Evolutionary conservation across 2,797 vertebrate genomes (phyloP).

Genomic region (Cirrhinus molitorella): DNA sequence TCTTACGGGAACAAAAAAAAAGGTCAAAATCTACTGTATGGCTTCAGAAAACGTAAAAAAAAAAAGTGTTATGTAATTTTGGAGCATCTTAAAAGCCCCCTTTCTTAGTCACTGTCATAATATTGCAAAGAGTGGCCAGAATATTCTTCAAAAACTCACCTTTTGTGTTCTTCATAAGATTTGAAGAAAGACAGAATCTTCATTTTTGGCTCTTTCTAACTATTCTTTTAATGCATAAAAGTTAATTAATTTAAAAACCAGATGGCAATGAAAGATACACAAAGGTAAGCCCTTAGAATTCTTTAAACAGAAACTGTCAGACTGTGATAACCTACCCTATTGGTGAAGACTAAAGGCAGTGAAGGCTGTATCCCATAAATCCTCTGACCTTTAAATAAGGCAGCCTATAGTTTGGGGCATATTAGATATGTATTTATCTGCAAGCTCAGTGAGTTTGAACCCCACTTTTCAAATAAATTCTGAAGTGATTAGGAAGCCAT

Average conservation of each 20-base stretch:
- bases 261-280: neutral
- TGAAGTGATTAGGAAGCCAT: slow-evolving; percentile 2
- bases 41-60: neutral
- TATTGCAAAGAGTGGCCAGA: neutral
- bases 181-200: neutral
- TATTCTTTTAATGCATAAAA: neutral
- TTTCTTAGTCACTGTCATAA: neutral
- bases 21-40: no score
- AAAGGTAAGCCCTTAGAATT: slow-evolving; percentile 6
- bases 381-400: slow-evolving; percentile 23
- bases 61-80: neutral
- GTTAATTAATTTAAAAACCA: neutral
- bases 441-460: slow-evolving; percentile 11
- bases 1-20: no score
- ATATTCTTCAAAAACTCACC: neutral
- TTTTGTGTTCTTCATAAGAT: neutral
- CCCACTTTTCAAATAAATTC: slow-evolving; percentile 20
- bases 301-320: neutral
- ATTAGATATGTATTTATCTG: slow-evolving; percentile 27
- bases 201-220: neutral
- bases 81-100: neutral
- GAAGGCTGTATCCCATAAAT: slow-evolving; percentile 6
- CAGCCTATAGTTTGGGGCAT: neutral
- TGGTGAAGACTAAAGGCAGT: neutral
- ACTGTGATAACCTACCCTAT: neutral